Evolutionary conservation across 2,888 invertebrate species (phyloP), one percentile per base, ranked within the genome.

Genomic region (Phytoseiulus persimilis): DNA sequence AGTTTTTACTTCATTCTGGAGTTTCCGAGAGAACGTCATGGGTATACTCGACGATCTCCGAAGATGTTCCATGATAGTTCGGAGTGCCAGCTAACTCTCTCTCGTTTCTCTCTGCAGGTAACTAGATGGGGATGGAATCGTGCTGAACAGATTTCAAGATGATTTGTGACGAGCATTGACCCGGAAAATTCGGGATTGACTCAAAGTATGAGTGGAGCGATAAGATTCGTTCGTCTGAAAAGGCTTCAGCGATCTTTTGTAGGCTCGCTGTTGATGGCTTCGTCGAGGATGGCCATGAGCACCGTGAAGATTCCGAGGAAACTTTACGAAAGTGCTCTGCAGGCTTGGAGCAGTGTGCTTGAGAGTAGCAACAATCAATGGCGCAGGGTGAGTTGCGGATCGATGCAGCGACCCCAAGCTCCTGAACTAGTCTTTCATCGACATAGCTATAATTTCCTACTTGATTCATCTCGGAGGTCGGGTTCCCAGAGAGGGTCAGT

Each of bases 261-360:
- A n/a, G 87, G 87, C 33, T 33, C 87, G 6, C 39, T 33, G 6
- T 11, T 87, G 39, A 87, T 32, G 87, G 39, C 28, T 28, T 9
- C 83, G 32, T 90, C 89, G 28, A 83, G 83, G 31, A 83, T 33
- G 32, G n/a, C 90, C 23, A 90, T 90, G 90, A 90, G 83, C 89
- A 90, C 90, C 11, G 83, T 90, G 33, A 90, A 90, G 23, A 84
- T 83, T 83, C 90, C 90, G 83, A 90, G 90, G 83, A 87, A 87
- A 45, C 87, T 87, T 45, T 87, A 87, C 33, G 87, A 87, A 31
- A 87, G 87, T 32, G 87, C 87, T 33, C 33, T 87, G 14, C 87
- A 87, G 87, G 87, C 87, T 2, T 87, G 87, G 87, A 87, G 87
- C 33, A 33, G n/a, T 28, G 32, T 87, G 23, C 31, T 87, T 5